phyloP scores from a whole-genome alignment of 2,797 vertebrate species.

The Coracias cyanogaster region DNA sequence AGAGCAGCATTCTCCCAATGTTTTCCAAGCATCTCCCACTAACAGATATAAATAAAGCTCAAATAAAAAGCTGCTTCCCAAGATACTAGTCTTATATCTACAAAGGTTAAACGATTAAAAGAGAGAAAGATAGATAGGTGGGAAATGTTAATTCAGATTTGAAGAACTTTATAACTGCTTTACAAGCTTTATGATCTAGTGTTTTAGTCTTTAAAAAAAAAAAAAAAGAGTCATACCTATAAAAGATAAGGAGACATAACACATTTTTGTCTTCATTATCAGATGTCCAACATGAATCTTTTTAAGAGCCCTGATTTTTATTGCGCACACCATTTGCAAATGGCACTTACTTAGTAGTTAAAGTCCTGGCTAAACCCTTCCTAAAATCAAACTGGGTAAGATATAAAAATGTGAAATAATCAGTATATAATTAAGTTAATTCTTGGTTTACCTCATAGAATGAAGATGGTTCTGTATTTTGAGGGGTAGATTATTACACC shows the following conservation, averaged over 20 bases:
- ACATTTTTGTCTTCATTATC: conserved; percentile 15
- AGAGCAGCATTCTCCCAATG: conserved; percentile 46
- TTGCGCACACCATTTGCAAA: neutral
- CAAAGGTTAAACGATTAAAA: conserved; percentile 63
- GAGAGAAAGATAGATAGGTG: conserved; percentile 45
- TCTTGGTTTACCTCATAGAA: neutral
- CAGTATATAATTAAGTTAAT: neutral
- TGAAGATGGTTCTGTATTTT: neutral
- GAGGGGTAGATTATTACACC: neutral
- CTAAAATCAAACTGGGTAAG: neutral
- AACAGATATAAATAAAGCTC: conserved; percentile 57
- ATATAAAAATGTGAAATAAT: neutral
- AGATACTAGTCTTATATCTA: conserved; percentile 48
- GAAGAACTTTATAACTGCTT: conserved; percentile 33
- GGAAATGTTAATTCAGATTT: conserved; percentile 56
- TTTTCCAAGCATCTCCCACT: conserved; percentile 65
- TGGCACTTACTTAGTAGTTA: neutral
- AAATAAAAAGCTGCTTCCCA: conserved; percentile 64
- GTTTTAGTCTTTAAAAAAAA: neutral
- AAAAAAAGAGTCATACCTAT: neutral
- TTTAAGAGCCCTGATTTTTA: neutral
- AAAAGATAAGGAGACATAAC: neutral
- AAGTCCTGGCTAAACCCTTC: neutral
- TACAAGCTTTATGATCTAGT: conserved; percentile 34
- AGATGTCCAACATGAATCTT: neutral